These are phyloP conservation scores for Chymomyza costata DNA, from an alignment of 1,140 invertebrate species.

Conservation along the genomic window DNA sequence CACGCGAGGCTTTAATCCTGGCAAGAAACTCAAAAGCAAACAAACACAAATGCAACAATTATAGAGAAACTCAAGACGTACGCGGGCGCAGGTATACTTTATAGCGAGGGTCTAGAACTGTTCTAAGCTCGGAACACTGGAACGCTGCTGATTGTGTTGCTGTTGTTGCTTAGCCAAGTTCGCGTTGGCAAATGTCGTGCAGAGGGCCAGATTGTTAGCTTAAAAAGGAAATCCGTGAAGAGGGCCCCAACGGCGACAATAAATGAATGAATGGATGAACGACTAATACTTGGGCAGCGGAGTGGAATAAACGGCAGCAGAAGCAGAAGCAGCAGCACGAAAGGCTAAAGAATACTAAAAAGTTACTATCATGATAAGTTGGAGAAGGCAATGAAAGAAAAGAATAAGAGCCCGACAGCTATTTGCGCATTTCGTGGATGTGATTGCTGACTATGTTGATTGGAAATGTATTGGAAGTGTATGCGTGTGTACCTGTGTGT, in stretches of 20 bases:
- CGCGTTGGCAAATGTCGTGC: constrained; percentile 54
- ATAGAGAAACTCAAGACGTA: constrained; percentile 14
- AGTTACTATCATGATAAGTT: constrained; percentile 17
- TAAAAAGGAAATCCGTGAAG: constrained; percentile 60
- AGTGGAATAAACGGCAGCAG: constrained; percentile 4
- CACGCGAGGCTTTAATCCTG: constrained; percentile 45
- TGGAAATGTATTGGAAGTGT: constrained; percentile 4
- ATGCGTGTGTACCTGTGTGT: constrained; percentile 19
- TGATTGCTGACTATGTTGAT: constrained; percentile 34
- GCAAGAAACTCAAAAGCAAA: too few relatives aligned
- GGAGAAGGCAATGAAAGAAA: constrained; percentile 12
- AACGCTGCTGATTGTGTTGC: constrained; percentile 5
- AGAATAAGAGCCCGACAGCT: constrained; percentile 37
- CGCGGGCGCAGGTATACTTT: background rate
- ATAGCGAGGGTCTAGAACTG: background rate
- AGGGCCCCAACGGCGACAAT: constrained; percentile 4
- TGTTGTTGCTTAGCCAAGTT: constrained; percentile 64
- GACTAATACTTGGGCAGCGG: too few relatives aligned
- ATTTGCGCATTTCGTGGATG: constrained; percentile 55
- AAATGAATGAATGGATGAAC: constrained; percentile 28
- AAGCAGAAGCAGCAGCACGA: constrained; percentile 20
- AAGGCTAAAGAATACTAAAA: constrained; percentile 18
- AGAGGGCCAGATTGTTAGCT: constrained; percentile 57
- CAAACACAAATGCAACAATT: constrained; percentile 24
- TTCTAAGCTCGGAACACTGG: constrained; percentile 2